These are phyloP conservation scores for Zootoca vivipara DNA, from an alignment of 2,113 vertebrate species.

Conservation along the genomic window DNA sequence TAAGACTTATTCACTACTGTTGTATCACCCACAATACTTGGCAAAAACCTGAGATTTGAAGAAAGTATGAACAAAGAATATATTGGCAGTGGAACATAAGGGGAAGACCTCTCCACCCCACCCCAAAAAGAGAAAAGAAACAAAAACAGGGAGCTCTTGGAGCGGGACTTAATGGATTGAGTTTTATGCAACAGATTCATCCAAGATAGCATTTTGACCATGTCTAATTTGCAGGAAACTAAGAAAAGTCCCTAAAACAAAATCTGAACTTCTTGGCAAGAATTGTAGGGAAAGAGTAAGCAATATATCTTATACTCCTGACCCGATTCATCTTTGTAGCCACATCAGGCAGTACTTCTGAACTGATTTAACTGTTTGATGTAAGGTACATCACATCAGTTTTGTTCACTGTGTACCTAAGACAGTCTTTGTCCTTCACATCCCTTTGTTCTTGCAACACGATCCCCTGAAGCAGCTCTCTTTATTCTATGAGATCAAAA, in stretches of 20 bases:
- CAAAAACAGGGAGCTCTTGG: too few species aligned
- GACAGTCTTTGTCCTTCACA: background rate
- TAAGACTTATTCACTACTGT: background rate
- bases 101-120: too few species aligned
- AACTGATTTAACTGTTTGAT: slow-evolving; percentile 10
- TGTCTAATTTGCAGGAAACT: background rate
- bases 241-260: background rate
- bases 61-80: too few species aligned
- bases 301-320: background rate
- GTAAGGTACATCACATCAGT: background rate
- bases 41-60: background rate
- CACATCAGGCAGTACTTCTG: background rate
- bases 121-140: background rate
- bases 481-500: slow-evolving; percentile 7
- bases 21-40: background rate
- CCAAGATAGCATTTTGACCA: too few species aligned
- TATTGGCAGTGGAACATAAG: background rate
- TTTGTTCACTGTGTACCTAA: background rate
- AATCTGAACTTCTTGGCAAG: background rate
- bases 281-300: background rate
- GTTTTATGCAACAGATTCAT: background rate
- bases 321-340: background rate
- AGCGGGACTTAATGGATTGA: background rate
- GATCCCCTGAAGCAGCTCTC: background rate
- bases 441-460: background rate